Conservation (phyloP, 1,140 invertebrate species). For the Chironomus striatipennis region DNA sequence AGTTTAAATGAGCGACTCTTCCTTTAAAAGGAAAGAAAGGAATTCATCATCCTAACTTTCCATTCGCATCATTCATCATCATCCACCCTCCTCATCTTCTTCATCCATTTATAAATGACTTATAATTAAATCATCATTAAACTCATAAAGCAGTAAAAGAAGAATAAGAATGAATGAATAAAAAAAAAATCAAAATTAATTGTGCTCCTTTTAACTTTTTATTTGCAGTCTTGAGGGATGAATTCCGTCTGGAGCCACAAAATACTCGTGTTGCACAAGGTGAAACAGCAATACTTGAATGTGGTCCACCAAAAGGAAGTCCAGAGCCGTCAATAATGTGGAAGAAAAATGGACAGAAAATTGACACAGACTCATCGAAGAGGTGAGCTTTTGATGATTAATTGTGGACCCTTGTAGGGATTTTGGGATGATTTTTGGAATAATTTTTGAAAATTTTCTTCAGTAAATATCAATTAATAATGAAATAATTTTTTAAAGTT, state of each 20-base stretch:
- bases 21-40: not conserved
- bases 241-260: constrained; percentile 70
- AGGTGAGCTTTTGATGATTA: constrained; percentile 22
- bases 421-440: no score
- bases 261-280: constrained; percentile 68
- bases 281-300: constrained; percentile 76
- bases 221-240: constrained; percentile 67
- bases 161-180: no score
- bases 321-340: constrained; percentile 75
- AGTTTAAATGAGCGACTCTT: not conserved
- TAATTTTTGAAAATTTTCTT: no score
- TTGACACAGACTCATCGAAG: constrained; percentile 49
- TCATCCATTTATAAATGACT: constrained; percentile 11
- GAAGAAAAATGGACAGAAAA: constrained; percentile 73
- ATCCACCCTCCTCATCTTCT: not conserved
- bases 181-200: constrained; percentile 16
- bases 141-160: not conserved
- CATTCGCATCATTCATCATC: not conserved
- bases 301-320: constrained; percentile 73
- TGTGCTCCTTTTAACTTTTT: constrained; percentile 27
- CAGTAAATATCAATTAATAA: no score
- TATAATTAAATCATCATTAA: constrained; percentile 18
- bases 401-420: no score
- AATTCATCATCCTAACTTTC: not conserved
- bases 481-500: no score